Evolutionary conservation across 2,888 invertebrate genomes (phyloP), one percentile per base, ranked within the genome.

Genomic region (Melanostoma mellinum): DNA sequence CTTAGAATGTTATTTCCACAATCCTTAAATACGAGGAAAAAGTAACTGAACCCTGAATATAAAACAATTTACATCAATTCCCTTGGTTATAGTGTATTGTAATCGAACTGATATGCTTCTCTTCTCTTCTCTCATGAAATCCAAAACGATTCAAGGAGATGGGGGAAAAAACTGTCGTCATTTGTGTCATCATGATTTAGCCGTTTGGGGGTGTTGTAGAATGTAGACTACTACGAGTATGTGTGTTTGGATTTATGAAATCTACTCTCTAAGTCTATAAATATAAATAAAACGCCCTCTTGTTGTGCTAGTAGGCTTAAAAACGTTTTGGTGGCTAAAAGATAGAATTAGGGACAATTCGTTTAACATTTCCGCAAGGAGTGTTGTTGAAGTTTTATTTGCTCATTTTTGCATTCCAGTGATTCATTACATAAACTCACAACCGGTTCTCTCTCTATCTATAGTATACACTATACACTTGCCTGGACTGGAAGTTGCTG

Each of bases 31-130:
- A 72, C 72, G 42, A 52, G 20, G 10, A 36, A 20, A n/a, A 38
- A 33, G 32, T 38, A 20, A 46, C 46, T 33, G 33, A 61, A 48
- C 60, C 67, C 67, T 48, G 77, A 77, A 81, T 77, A 77, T 68
- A 73, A 82, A 82, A 82, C 77, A 82, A 82, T 78, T 77, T 82
- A 82, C 82, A 82, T 82, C 82, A 77, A 78, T 82, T 78, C 82
- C 77, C 82, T 73, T 63, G 82, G 48, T 30, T 36, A 82, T 82
- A 77, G 52, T 82, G 73, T 58, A 81, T 73, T 73, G 72, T 78
- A 73, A 82, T 82, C 73, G 68, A 82, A 78, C 73, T 68, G 82
- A 73, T 78, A 72, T 71, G 71, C 10, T 55, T 67, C 20, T 20
- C 63, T 44, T 58, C 30, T 56, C 10, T 9, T 44, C 8, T n/a